Conservation (phyloP, 2,888 invertebrate species). For the Sphaeridia pumilis region DNA sequence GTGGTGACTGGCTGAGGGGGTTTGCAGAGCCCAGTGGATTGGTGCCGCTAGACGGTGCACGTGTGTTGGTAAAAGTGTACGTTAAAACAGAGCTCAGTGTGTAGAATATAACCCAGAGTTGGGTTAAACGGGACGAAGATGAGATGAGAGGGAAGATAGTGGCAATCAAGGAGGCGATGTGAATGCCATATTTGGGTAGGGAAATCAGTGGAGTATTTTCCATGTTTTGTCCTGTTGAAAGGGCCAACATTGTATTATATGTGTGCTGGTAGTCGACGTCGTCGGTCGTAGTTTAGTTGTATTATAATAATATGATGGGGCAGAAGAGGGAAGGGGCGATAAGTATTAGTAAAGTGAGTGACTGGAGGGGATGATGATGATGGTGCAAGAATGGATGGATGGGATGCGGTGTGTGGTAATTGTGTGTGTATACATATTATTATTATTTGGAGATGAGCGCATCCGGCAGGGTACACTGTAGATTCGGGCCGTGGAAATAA, state of each 20-base stretch:
- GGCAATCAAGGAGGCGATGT: constrained; percentile 34
- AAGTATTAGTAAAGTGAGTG: too few species aligned
- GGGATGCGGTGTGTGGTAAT: too few species aligned
- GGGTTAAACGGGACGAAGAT: constrained; percentile 28
- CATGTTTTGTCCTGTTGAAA: constrained; percentile 35
- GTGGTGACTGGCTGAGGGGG: too few species aligned
- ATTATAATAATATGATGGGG: too few species aligned
- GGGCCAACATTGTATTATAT: constrained; percentile 2
- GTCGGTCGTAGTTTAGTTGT: too few species aligned
- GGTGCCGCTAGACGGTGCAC: neutral
- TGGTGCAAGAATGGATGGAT: too few species aligned
- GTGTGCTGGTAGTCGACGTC: neutral
- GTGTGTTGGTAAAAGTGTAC: neutral
- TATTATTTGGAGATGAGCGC: constrained; percentile 2
- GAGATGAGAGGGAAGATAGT: constrained; percentile 21
- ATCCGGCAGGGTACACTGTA: too few species aligned
- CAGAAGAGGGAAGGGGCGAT: too few species aligned
- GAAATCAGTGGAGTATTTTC: constrained; percentile 38
- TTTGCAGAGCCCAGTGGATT: too few species aligned
- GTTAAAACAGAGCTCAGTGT: too few species aligned
- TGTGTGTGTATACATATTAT: constrained; percentile 2
- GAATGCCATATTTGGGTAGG: constrained; percentile 38
- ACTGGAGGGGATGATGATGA: constrained; percentile 1
- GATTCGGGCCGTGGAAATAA: too few species aligned
- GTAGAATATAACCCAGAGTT: constrained; percentile 1